A percentile compares a stretch with the other conserved stretches of the same genome.
These are phyloP conservation scores for Cephus nigrinus DNA, from an alignment of 2,888 invertebrate genomes.

Conservation along the genomic window DNA sequence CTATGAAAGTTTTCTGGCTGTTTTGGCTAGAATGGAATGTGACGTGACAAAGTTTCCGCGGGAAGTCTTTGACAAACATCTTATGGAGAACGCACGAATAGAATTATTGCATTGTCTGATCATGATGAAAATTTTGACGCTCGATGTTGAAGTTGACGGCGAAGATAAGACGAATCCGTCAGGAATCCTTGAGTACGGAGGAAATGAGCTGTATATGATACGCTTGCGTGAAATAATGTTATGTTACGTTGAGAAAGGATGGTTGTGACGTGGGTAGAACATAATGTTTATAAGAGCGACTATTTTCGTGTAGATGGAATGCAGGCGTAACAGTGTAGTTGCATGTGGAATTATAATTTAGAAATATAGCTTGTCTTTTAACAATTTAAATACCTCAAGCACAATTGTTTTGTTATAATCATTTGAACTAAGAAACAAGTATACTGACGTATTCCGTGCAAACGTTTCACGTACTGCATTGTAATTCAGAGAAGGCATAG, in stretches of 20 bases:
- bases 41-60: conserved; percentile 47
- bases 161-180: conserved; percentile 25
- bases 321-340: too few species aligned
- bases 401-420: too few species aligned
- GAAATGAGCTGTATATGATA: conserved; percentile 29
- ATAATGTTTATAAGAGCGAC: conserved; percentile 9
- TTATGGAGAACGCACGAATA: conserved; percentile 36
- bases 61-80: conserved; percentile 39
- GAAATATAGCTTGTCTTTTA: too few species aligned
- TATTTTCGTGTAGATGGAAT: too few species aligned
- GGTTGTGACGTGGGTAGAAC: conserved; percentile 25
- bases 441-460: too few species aligned
- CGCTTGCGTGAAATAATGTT: conserved; percentile 34
- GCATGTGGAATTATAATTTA: too few species aligned
- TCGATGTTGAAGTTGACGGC: conserved; percentile 31
- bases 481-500: too few species aligned
- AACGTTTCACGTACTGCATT: too few species aligned
- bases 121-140: conserved; percentile 49
- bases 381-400: too few species aligned
- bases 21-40: conserved; percentile 63
- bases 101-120: conserved; percentile 52
- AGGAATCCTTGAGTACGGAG: conserved; percentile 17
- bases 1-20: conserved; percentile 66
- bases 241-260: conserved; percentile 30
- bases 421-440: too few species aligned